Evolutionary conservation across 2,797 vertebrate genomes (phyloP), one percentile per base, ranked within the genome.

Genomic region (Ctenopoma multispine): DNA sequence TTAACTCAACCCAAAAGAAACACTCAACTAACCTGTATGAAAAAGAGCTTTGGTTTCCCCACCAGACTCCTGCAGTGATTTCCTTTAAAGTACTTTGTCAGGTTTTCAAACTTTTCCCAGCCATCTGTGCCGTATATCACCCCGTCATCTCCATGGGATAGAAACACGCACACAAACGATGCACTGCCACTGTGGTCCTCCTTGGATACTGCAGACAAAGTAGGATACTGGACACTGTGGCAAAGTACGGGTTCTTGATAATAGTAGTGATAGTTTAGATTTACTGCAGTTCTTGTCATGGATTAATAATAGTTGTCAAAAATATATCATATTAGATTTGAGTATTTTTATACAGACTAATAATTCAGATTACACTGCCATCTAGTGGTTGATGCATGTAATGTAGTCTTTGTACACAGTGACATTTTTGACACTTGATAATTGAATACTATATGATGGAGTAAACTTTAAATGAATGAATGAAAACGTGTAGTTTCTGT

Each of bases 31-130:
- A 95, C 94, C 93, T 95, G 94, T 56, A 95, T 93, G 64, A 95
- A 93, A 86, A 95, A 95, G 15, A 95, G 91, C 48, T 95, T 95
- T 1, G 94, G 94, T 77, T 95, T 95, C 13, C 94, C 94, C 63
- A 92, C 84, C 56, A 95, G 82, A 53, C 79, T 79, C 41, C 0
- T 36, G 69, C 94, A 95, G 38, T 0, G 1, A 36, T 87, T n/a
- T 61, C 93, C 94, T 78, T 89, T 90, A 23, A 95, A 92, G 59
- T 47, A 48, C 1, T 15, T 1, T 0, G 89, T 84, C 65, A 95
- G 80, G 0, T 14, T 64, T 0, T 91, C 90, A 1, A 95, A 17
- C n/a, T 21, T 41, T 2, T 87, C 65, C 0, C 0, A 0, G 4
- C 62, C 73, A 7, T 95, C 91, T 0, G 83, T 93, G 44, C 94